These are phyloP conservation scores for Conops quadrifasciatus DNA, from an alignment of 2,888 invertebrate genomes.

Conservation along the genomic window DNA sequence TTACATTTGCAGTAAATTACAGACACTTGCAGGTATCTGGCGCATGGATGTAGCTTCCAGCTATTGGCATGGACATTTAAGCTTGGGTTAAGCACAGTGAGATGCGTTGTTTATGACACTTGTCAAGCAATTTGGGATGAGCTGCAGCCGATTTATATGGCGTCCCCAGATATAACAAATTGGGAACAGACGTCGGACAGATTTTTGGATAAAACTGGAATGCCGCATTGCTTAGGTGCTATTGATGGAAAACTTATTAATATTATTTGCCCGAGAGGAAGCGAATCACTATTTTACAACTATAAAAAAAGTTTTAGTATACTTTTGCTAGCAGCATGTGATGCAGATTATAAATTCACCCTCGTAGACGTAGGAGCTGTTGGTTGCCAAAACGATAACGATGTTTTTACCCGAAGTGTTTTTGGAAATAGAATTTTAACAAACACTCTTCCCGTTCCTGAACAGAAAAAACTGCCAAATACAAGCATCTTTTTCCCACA, in stretches of 20 bases:
- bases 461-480: slow-evolving; percentile 23
- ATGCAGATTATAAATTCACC: slow-evolving; percentile 34
- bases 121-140: slow-evolving; percentile 33
- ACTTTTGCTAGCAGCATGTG: slow-evolving; percentile 32
- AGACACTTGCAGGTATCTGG: slow-evolving; percentile 21
- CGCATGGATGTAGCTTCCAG: slow-evolving; percentile 20
- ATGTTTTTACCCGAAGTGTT: slow-evolving; percentile 7
- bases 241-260: slow-evolving; percentile 35
- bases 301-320: slow-evolving; percentile 36
- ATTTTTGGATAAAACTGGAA: slow-evolving; percentile 29
- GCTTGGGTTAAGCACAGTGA: slow-evolving; percentile 28
- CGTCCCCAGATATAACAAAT: slow-evolving; percentile 11
- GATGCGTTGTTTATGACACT: slow-evolving; percentile 33
- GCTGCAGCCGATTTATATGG: slow-evolving; percentile 31
- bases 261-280: slow-evolving; percentile 33
- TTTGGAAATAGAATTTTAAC: slow-evolving; percentile 23
- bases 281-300: slow-evolving; percentile 33
- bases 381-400: slow-evolving; percentile 26
- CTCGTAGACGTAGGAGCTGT: slow-evolving; percentile 33
- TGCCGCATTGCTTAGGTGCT: slow-evolving; percentile 29
- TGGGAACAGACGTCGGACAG: neutral
- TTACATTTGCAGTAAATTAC: neutral
- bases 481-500: slow-evolving; percentile 19
- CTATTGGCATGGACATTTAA: neutral
- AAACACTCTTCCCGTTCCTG: neutral